phyloP scores from a whole-genome alignment of 2,113 vertebrate genomes.

The Rhinoptilus africanus region DNA sequence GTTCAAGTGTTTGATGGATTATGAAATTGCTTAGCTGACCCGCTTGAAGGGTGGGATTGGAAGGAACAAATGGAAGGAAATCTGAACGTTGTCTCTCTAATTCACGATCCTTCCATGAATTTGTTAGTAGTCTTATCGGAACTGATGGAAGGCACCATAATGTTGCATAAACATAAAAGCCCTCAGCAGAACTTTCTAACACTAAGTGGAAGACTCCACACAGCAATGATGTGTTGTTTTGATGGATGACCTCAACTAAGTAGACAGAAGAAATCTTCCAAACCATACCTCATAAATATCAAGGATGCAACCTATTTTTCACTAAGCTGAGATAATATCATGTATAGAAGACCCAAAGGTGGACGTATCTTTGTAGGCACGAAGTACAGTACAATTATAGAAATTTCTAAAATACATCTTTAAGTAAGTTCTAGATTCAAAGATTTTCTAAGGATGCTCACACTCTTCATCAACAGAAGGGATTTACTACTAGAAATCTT shows the following conservation, averaged over 20 bases:
- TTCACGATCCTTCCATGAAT: not conserved
- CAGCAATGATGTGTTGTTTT: not conserved
- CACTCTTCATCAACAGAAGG: not conserved
- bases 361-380: not conserved
- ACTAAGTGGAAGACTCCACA: not conserved
- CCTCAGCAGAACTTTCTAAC: not conserved
- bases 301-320: not conserved
- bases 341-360: not conserved
- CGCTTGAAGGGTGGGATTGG: not conserved
- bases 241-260: not conserved
- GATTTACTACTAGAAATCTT: not conserved
- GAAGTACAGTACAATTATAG: not conserved
- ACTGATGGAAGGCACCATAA: not conserved
- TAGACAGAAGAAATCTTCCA: not conserved
- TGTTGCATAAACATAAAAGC: not conserved
- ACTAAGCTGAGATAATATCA: not conserved
- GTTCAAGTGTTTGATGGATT: not conserved
- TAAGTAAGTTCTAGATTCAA: not conserved
- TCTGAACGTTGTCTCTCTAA: not conserved
- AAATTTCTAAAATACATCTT: not conserved
- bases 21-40: not conserved
- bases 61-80: not conserved
- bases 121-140: not conserved
- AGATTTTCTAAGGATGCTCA: not conserved
- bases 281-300: not conserved